These are phyloP conservation scores for Pararge aegeria DNA, from an alignment of 1,140 invertebrate species.

Conservation along the genomic window DNA sequence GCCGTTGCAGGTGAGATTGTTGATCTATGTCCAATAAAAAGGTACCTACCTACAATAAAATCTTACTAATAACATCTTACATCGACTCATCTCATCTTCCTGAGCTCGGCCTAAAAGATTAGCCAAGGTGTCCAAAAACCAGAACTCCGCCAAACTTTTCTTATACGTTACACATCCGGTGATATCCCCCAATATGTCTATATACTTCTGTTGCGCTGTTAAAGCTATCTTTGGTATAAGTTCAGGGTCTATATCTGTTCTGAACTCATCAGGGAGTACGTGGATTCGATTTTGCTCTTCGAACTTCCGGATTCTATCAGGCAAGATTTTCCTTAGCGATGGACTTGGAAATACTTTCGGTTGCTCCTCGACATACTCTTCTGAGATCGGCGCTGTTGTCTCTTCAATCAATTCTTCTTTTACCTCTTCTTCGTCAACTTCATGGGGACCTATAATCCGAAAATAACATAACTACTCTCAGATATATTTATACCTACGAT, in stretches of 20 bases:
- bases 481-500: too few species aligned
- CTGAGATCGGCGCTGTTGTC: slow-evolving; percentile 15
- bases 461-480: too few species aligned
- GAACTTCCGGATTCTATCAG: slow-evolving; percentile 48
- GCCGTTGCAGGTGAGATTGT: too few species aligned
- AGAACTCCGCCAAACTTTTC: slow-evolving; percentile 60
- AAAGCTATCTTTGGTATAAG: slow-evolving; percentile 51
- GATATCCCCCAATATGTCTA: slow-evolving; percentile 52
- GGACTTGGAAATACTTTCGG: slow-evolving; percentile 54
- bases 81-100: slow-evolving; percentile 46
- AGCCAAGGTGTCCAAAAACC: slow-evolving; percentile 69
- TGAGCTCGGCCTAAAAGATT: slow-evolving; percentile 62
- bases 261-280: slow-evolving; percentile 58
- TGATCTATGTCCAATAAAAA: too few species aligned
- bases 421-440: slow-evolving; percentile 29
- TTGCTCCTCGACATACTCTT: slow-evolving; percentile 36
- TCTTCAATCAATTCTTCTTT: slow-evolving; percentile 29
- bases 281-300: slow-evolving; percentile 54
- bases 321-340: slow-evolving; percentile 47
- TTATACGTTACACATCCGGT: slow-evolving; percentile 58
- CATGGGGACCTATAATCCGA: slow-evolving; percentile 15
- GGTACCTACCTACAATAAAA: too few species aligned
- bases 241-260: slow-evolving; percentile 49
- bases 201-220: slow-evolving; percentile 55
- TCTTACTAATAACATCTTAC: slow-evolving; percentile 40